Conservation (phyloP, 2,113 vertebrate species). For the Sebastes fasciatus region DNA sequence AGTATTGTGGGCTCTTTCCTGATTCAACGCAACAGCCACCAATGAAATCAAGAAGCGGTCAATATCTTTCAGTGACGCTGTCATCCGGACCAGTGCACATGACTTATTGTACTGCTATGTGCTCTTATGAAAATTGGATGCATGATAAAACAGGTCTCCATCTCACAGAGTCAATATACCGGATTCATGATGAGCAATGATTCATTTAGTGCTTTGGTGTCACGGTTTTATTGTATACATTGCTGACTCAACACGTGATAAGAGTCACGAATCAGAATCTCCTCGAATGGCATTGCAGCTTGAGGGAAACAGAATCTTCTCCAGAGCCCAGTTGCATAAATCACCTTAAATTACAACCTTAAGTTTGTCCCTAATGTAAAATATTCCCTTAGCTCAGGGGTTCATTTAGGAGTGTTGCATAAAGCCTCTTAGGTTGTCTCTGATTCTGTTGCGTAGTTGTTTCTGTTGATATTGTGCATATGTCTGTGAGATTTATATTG, state of each 20-base stretch:
- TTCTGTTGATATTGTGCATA: not conserved
- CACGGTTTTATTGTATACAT: not conserved
- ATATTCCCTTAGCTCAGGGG: not conserved
- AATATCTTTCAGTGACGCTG: not conserved
- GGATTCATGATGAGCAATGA: slow-evolving; percentile 2
- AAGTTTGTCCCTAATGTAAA: not conserved
- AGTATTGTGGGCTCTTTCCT: not conserved
- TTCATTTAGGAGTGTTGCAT: too few species aligned
- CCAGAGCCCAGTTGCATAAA: not conserved
- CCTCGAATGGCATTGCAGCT: not conserved
- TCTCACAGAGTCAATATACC: not conserved
- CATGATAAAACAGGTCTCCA: slow-evolving; percentile 16
- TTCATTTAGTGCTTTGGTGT: not conserved
- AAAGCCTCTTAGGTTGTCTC: too few species aligned
- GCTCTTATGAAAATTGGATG: slow-evolving; percentile 17
- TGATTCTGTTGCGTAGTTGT: not conserved
- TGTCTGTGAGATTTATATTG: not conserved
- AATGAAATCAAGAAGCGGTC: not conserved
- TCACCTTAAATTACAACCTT: not conserved
- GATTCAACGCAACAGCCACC: not conserved
- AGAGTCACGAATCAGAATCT: slow-evolving; percentile 10
- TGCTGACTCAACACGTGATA: not conserved
- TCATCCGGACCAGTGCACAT: slow-evolving; percentile 1
- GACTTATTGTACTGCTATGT: not conserved
- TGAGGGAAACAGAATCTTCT: not conserved